phyloP scores from a whole-genome alignment of 2,113 vertebrate genomes.

The Serilophus lunatus region DNA sequence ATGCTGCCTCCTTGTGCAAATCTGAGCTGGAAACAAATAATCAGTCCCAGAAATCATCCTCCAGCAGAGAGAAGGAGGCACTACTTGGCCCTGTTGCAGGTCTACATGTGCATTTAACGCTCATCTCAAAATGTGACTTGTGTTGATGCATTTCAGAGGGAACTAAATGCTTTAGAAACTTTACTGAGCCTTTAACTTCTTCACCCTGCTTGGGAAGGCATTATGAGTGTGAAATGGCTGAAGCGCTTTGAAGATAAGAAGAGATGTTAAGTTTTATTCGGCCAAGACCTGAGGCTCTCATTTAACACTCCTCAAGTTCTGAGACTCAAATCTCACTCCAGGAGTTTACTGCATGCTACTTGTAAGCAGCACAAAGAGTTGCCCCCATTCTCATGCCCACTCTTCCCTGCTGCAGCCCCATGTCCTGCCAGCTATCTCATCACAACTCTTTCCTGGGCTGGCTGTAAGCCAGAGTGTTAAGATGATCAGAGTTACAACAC shows the following conservation, averaged over 20 bases:
- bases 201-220: background rate
- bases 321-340: background rate
- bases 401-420: rapidly evolving
- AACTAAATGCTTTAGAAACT: background rate
- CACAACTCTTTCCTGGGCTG: background rate
- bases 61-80: background rate
- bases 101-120: background rate
- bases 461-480: background rate
- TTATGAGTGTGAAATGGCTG: background rate
- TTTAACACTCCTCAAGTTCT: background rate
- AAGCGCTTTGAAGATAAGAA: conserved; percentile 4
- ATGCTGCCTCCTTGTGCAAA: background rate
- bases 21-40: background rate
- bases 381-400: background rate
- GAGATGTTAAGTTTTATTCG: background rate
- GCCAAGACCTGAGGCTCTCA: background rate
- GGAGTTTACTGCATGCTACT: background rate
- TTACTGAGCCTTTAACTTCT: background rate
- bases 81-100: background rate
- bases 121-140: background rate
- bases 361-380: background rate
- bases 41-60: background rate
- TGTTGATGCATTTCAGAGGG: background rate
- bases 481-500: background rate
- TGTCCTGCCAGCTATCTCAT: background rate